These are phyloP conservation scores for Neomonachus schauinslandi DNA, from an alignment of 2,113 vertebrate species.

Conservation along the genomic window DNA sequence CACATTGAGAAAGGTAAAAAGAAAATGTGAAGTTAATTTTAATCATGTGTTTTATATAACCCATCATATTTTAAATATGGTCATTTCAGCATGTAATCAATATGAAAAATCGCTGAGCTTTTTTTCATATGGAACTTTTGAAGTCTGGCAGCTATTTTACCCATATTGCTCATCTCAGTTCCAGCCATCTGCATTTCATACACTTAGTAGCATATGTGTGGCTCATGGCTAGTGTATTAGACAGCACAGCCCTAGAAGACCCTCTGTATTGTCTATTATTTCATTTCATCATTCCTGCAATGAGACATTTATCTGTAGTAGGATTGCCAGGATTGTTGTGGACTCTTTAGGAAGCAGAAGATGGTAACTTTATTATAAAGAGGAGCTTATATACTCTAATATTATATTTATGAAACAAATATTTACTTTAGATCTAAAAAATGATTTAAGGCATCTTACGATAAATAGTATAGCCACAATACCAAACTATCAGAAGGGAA, in stretches of 20 bases:
- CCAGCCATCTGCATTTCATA: neutral
- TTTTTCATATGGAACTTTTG: neutral
- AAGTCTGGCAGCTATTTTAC: neutral
- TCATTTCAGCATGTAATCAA: neutral
- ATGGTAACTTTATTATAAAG: neutral
- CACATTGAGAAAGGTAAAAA: neutral
- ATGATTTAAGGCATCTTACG: neutral
- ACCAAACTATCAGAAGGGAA: neutral
- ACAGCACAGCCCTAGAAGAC: neutral
- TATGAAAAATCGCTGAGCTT: neutral
- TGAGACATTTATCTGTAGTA: neutral
- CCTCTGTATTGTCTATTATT: neutral
- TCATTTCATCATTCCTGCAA: neutral
- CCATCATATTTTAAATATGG: neutral
- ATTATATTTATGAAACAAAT: neutral
- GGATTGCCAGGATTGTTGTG: neutral
- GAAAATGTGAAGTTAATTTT: conserved; percentile 32
- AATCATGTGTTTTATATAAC: neutral
- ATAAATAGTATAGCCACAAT: neutral
- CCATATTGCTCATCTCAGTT: neutral
- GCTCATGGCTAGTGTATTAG: neutral
- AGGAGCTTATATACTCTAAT: neutral
- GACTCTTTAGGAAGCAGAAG: neutral
- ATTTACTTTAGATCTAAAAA: neutral
- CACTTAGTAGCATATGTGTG: neutral